Conservation (phyloP, 2,888 invertebrate genomes). For the Aricia artaxerxes region DNA sequence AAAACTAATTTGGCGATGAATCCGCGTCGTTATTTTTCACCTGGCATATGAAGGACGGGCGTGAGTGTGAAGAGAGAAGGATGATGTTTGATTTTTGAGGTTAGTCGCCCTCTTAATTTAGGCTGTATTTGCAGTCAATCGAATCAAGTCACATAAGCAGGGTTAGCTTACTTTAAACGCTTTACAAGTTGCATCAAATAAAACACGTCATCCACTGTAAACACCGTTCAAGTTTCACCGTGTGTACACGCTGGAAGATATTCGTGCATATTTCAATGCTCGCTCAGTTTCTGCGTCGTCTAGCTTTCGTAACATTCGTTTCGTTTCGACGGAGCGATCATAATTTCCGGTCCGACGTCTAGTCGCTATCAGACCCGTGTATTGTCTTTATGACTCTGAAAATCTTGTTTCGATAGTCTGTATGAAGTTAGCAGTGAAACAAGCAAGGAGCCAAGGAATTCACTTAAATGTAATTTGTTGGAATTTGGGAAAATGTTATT, state of each 20-base stretch:
- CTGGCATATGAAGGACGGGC: too few species aligned
- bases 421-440: not conserved
- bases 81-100: too few species aligned
- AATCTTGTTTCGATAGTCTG: not conserved
- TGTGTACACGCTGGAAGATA: not conserved
- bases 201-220: not conserved
- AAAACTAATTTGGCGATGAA: too few species aligned
- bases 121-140: too few species aligned
- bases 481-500: not conserved
- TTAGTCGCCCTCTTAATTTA: too few species aligned
- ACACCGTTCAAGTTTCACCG: not conserved
- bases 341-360: not conserved
- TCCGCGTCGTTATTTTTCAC: too few species aligned
- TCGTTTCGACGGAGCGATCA: not conserved
- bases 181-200: too few species aligned
- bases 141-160: not conserved
- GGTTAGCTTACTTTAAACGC: not conserved
- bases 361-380: not conserved
- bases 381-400: conserved; percentile 1
- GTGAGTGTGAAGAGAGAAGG: too few species aligned
- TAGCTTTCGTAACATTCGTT: not conserved
- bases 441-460: not conserved
- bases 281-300: not conserved
- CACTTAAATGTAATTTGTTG: too few species aligned
- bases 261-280: not conserved